phyloP scores from a whole-genome alignment of 64 coral and sea anemone species.

The Porites lutea region DNA sequence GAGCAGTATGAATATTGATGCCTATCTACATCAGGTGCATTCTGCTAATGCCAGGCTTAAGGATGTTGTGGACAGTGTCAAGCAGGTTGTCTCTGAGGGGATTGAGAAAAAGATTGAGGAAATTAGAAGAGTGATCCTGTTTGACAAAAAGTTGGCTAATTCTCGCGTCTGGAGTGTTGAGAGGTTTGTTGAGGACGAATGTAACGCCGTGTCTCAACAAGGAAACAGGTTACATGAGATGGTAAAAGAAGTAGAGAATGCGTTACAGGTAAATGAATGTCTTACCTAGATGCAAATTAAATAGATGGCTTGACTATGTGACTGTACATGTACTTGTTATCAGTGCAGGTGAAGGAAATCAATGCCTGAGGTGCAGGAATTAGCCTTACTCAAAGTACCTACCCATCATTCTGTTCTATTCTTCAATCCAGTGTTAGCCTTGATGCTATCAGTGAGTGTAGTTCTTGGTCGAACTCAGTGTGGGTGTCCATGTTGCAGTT shows the following conservation, averaged over 20 bases:
- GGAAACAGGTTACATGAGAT: slow-evolving; percentile 76
- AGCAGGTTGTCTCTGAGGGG: slow-evolving; percentile 69
- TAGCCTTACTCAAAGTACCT: too few species aligned
- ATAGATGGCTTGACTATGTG: too few species aligned
- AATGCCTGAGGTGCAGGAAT: too few species aligned
- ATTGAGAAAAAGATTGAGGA: slow-evolving; percentile 87
- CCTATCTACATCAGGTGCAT: slow-evolving; percentile 97
- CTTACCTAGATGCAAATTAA: not conserved
- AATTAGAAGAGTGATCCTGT: slow-evolving; percentile 86
- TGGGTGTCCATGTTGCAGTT: too few species aligned
- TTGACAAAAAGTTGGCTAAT: slow-evolving; percentile 86
- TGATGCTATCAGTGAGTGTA: too few species aligned
- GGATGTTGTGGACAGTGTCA: slow-evolving; percentile 82
- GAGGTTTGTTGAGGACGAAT: slow-evolving; percentile 72
- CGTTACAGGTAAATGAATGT: slow-evolving; percentile 69
- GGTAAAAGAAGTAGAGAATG: slow-evolving; percentile 93
- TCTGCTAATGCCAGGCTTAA: slow-evolving; percentile 76
- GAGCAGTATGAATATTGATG: slow-evolving; percentile 99
- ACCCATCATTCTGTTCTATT: too few species aligned
- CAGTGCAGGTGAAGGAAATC: too few species aligned
- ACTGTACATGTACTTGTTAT: too few species aligned
- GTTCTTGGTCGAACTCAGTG: too few species aligned
- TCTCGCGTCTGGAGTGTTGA: slow-evolving; percentile 80
- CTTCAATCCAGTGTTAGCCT: too few species aligned
- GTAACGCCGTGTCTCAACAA: slow-evolving; percentile 61